These are phyloP conservation scores for Geophilus truncorum DNA, from an alignment of 2,888 invertebrate species.

Conservation along the genomic window DNA sequence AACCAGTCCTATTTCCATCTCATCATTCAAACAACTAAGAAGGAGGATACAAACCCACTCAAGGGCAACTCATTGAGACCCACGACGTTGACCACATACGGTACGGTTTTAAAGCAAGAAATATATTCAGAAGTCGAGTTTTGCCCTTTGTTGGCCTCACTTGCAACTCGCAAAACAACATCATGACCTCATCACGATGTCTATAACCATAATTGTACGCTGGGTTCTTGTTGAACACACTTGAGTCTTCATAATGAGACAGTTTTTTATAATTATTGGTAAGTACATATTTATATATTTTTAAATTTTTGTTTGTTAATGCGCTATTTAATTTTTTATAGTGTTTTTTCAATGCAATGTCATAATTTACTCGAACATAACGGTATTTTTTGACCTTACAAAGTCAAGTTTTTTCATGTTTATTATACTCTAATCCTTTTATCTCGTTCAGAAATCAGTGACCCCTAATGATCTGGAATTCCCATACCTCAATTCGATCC, in stretches of 20 bases:
- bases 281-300: not conserved
- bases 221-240: not conserved
- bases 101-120: too few species aligned
- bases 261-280: not conserved
- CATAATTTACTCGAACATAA: not conserved
- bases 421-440: not conserved
- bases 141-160: slow-evolving; percentile 1
- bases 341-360: not conserved
- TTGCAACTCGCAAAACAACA: not conserved
- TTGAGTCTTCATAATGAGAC: not conserved
- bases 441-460: not conserved
- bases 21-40: not conserved
- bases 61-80: not conserved
- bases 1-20: not conserved
- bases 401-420: not conserved
- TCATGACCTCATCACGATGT: slow-evolving; percentile 3
- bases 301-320: not conserved
- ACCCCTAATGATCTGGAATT: slow-evolving; percentile 14
- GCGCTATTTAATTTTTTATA: not conserved
- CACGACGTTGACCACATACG: not conserved
- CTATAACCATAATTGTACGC: not conserved
- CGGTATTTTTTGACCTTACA: not conserved
- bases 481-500: slow-evolving; percentile 31
- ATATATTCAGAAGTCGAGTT: not conserved
- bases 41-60: not conserved